Percentiles rank a stretch among this genome's conserved stretches.
phyloP scores from a whole-genome alignment of 2,113 vertebrate genomes.

The Platanista minor region DNA sequence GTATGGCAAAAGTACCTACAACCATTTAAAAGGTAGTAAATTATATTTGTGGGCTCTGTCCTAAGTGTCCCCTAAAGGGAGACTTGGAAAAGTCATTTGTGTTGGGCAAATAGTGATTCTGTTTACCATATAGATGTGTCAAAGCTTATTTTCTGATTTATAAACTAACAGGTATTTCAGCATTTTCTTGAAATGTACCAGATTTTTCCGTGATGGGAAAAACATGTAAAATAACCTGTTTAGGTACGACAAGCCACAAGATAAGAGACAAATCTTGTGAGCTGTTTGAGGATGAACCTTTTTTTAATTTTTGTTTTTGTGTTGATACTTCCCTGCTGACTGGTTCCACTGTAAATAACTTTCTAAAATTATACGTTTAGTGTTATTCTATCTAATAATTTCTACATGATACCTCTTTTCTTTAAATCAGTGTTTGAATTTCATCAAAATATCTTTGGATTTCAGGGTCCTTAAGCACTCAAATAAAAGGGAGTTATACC shows the following conservation, averaged over 20 bases:
- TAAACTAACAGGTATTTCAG: neutral
- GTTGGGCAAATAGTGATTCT: neutral
- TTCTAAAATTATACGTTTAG: neutral
- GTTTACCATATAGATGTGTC: neutral
- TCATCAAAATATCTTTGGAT: neutral
- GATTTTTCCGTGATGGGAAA: neutral
- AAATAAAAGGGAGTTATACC: neutral
- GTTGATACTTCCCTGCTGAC: neutral
- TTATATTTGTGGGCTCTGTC: neutral
- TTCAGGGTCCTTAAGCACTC: neutral
- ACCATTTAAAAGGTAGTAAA: neutral
- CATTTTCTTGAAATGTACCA: conserved; percentile 14
- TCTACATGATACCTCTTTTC: neutral
- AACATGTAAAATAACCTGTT: neutral
- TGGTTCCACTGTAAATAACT: conserved; percentile 5
- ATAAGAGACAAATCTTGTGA: neutral
- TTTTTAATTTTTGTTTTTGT: neutral
- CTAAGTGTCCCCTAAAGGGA: neutral
- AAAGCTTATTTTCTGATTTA: neutral
- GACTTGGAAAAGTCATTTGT: neutral
- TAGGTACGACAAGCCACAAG: neutral
- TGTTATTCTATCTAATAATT: neutral
- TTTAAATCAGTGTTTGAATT: neutral
- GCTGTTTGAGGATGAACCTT: neutral
- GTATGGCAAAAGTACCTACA: neutral